A percentile compares a stretch with the other conserved stretches of the same genome.
Evolutionary conservation across 1,140 invertebrate species (phyloP).

Genomic region (Hylaeus volcanicus): DNA sequence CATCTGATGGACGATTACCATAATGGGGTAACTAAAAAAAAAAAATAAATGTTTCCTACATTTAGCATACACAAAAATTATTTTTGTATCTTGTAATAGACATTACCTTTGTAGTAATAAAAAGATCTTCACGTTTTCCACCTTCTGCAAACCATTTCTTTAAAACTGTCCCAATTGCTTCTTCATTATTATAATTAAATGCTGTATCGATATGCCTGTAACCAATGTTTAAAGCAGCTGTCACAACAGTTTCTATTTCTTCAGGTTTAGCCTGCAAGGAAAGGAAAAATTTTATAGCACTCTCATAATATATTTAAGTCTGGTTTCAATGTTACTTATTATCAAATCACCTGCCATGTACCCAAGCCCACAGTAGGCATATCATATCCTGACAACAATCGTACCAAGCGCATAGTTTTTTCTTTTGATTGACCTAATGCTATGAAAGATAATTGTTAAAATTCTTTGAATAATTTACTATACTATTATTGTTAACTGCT

Average conservation of each 20-base stretch:
- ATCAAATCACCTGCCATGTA: slow-evolving; percentile 87
- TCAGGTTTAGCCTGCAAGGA: slow-evolving; percentile 83
- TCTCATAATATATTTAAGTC: slow-evolving; percentile 20
- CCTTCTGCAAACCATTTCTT: slow-evolving; percentile 87
- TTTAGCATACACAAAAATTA: neutral
- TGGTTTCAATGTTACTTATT: slow-evolving; percentile 36
- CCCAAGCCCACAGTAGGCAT: slow-evolving; percentile 90
- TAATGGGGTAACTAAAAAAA: slow-evolving; percentile 82
- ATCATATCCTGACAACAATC: slow-evolving; percentile 76
- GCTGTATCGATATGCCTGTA: slow-evolving; percentile 92
- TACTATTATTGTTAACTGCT: neutral
- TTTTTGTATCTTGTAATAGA: neutral
- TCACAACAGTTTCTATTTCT: slow-evolving; percentile 86
- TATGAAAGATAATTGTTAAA: neutral
- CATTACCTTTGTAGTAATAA: slow-evolving; percentile 89
- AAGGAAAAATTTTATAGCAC: slow-evolving; percentile 50
- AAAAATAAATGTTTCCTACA: slow-evolving; percentile 27
- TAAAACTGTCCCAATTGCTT: slow-evolving; percentile 87
- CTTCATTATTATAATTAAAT: slow-evolving; percentile 90
- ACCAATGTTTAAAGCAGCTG: slow-evolving; percentile 83
- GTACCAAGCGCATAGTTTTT: slow-evolving; percentile 67
- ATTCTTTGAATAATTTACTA: slow-evolving; percentile 14
- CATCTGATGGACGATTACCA: slow-evolving; percentile 85
- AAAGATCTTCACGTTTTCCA: slow-evolving; percentile 88
- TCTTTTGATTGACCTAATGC: neutral